Evolutionary conservation across 2,113 vertebrate species (phyloP).

Genomic region (Neolamprologus devosi): DNA sequence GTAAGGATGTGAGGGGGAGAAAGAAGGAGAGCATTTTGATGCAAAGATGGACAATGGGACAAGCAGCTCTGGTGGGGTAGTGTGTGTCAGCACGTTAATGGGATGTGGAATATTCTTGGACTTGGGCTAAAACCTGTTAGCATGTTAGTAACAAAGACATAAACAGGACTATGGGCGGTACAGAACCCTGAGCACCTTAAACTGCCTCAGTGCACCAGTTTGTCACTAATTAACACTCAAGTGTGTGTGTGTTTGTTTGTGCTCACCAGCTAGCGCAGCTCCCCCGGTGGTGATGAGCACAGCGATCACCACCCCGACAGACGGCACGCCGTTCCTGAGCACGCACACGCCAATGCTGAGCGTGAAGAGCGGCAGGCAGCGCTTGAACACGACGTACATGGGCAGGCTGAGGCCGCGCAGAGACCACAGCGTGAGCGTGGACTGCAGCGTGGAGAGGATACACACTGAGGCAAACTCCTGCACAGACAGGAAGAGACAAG

Average conservation of each 20-base stretch:
- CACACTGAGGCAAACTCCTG: slow-evolving; percentile 81
- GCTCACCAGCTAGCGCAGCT: slow-evolving; percentile 86
- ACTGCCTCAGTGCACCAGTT: neutral
- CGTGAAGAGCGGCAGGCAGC: slow-evolving; percentile 91
- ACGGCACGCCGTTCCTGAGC: slow-evolving; percentile 84
- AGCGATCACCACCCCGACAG: slow-evolving; percentile 79
- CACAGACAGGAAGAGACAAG: neutral
- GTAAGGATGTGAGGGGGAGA: neutral
- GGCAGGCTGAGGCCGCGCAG: slow-evolving; percentile 91
- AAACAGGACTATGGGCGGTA: neutral
- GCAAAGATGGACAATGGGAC: neutral
- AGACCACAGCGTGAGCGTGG: slow-evolving; percentile 91
- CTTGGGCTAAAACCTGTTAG: neutral
- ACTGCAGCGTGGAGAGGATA: slow-evolving; percentile 88
- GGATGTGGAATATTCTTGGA: neutral
- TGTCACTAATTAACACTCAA: neutral
- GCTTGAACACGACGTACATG: slow-evolving; percentile 98
- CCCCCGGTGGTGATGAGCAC: slow-evolving; percentile 91
- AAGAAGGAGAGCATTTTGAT: neutral
- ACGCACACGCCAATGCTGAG: slow-evolving; percentile 85
- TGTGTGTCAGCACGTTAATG: neutral
- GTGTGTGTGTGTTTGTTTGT: neutral
- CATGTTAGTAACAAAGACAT: neutral
- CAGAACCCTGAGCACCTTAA: neutral
- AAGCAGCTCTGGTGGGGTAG: neutral